phyloP scores from a whole-genome alignment of 2,888 invertebrate genomes.

The Dynastes hyllus region DNA sequence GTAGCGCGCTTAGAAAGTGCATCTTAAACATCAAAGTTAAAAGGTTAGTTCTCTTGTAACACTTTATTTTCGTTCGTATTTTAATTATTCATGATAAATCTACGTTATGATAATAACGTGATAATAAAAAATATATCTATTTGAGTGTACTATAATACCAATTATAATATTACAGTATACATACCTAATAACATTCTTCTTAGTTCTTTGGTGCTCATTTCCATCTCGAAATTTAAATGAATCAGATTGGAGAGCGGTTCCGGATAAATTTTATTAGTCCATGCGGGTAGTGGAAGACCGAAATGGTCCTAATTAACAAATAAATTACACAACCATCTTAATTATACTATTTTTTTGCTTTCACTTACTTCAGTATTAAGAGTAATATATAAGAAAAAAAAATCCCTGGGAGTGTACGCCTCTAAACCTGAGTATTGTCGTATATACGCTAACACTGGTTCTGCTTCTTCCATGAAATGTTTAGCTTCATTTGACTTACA shows the following conservation, averaged over 20 bases:
- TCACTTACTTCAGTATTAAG: slow-evolving; percentile 33
- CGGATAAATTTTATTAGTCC: slow-evolving; percentile 68
- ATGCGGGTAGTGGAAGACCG: slow-evolving; percentile 64
- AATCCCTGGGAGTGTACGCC: slow-evolving; percentile 24
- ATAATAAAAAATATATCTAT: no score
- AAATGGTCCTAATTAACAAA: slow-evolving; percentile 9
- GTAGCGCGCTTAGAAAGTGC: no score
- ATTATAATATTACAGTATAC: background rate
- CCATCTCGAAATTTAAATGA: slow-evolving; percentile 25
- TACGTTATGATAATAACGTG: no score
- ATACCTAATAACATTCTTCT: slow-evolving; percentile 1
- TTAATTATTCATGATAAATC: no score
- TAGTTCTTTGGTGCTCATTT: slow-evolving; percentile 21
- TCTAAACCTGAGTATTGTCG: slow-evolving; percentile 14
- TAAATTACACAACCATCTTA: no score
- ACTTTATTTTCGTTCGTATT: no score
- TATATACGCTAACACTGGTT: slow-evolving; percentile 20
- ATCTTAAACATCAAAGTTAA: no score
- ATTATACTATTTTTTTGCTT: background rate
- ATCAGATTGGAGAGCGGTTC: slow-evolving; percentile 61
- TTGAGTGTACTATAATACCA: no score
- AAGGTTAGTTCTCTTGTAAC: no score
- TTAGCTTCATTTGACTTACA: slow-evolving; percentile 12
- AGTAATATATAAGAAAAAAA: slow-evolving; percentile 36
- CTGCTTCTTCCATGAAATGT: slow-evolving; percentile 8